Percentiles rank a stretch among this genome's conserved stretches.
Conservation (phyloP, 2,888 invertebrate species). For the Pseudococcus longispinus region DNA sequence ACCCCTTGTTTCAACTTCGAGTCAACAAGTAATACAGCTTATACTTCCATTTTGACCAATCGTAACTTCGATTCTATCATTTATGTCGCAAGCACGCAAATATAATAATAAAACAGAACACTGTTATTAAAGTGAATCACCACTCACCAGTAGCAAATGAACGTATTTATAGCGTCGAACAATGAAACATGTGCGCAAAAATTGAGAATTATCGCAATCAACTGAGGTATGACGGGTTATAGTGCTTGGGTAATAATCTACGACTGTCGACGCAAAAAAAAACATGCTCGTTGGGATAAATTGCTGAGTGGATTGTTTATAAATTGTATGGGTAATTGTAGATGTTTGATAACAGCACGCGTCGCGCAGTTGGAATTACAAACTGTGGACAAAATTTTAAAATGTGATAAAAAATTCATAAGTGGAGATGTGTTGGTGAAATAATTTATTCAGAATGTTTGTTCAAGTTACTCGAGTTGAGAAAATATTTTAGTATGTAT, state of each 20-base stretch:
- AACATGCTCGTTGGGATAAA: background rate
- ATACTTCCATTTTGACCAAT: background rate
- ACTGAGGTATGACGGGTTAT: background rate
- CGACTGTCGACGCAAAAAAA: conserved; percentile 1
- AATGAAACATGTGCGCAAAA: conserved; percentile 9
- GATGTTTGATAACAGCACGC: background rate
- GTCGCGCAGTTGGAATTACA: background rate
- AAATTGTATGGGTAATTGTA: background rate
- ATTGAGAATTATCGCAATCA: conserved; percentile 30
- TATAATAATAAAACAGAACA: conserved; percentile 6
- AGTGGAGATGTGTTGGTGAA: no score
- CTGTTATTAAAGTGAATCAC: conserved; percentile 36
- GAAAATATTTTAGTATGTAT: no score
- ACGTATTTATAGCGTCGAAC: background rate
- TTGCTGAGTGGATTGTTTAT: conserved; percentile 21
- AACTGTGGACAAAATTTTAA: background rate
- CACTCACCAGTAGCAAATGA: background rate
- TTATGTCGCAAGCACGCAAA: background rate
- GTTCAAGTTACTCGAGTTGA: no score
- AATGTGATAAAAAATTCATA: background rate
- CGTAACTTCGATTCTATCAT: conserved; percentile 14
- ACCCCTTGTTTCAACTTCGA: background rate
- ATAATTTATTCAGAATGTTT: no score
- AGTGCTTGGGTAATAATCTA: conserved; percentile 11
- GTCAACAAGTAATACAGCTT: background rate